A percentile compares a stretch with the other conserved stretches of the same genome.
Evolutionary conservation across 2,888 invertebrate species (phyloP).

Genomic region (Pollenia labialis): DNA sequence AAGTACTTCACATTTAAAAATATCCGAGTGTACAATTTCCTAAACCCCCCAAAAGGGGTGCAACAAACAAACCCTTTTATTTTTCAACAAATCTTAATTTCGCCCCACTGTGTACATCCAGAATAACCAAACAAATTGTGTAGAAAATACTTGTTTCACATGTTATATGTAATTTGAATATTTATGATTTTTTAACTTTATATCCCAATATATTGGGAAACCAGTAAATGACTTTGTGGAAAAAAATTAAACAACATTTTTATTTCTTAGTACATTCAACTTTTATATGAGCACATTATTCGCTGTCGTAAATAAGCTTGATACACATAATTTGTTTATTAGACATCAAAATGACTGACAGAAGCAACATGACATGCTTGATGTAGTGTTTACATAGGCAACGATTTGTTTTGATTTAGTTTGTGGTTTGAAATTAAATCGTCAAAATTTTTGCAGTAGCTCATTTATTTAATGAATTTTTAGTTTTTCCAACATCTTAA

Average conservation of each 20-base stretch:
- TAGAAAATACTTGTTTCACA: background rate
- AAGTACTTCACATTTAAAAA: no score
- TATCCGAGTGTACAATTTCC: no score
- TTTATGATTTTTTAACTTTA: slow-evolving; percentile 8
- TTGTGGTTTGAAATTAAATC: background rate
- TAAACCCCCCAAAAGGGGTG: no score
- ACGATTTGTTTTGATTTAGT: background rate
- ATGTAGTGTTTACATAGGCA: slow-evolving; percentile 6
- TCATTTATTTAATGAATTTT: no score
- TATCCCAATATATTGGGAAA: slow-evolving; percentile 20
- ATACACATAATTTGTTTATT: slow-evolving; percentile 42
- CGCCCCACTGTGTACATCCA: background rate
- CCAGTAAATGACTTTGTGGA: slow-evolving; percentile 31
- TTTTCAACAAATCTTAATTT: background rate
- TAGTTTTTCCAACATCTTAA: no score
- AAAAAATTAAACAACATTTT: slow-evolving; percentile 36
- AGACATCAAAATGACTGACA: slow-evolving; percentile 26
- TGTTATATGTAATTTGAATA: slow-evolving; percentile 9
- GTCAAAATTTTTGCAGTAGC: no score
- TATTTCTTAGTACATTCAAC: background rate
- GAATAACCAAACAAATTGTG: slow-evolving; percentile 44
- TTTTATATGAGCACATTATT: background rate
- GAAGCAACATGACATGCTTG: slow-evolving; percentile 4
- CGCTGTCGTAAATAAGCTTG: slow-evolving; percentile 26
- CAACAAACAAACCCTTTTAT: background rate